Conservation (phyloP, 37 sponge, comb jelly and placozoan species). For the Corticium candelabrum region DNA sequence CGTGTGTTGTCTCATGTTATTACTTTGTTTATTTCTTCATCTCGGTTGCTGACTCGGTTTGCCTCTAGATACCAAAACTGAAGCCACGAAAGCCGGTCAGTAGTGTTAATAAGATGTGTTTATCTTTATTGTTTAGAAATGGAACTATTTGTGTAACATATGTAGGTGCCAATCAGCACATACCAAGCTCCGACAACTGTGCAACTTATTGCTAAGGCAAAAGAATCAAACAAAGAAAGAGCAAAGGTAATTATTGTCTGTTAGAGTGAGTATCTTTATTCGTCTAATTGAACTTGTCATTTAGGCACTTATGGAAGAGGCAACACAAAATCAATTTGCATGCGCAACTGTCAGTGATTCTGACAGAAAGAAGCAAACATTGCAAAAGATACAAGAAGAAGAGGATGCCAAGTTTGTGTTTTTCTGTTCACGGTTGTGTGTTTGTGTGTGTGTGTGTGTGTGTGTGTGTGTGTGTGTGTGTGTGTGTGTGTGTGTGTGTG, state of each 20-base stretch:
- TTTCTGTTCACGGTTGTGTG: not conserved
- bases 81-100: constrained; percentile 50
- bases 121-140: constrained; percentile 5
- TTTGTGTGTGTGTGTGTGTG: no score
- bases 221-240: constrained; percentile 33
- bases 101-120: no score
- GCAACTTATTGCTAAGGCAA: constrained; percentile 24
- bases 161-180: constrained; percentile 58
- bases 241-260: constrained; percentile 39
- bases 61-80: constrained; percentile 51
- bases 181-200: constrained; percentile 44
- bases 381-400: constrained; percentile 43
- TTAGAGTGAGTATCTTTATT: not conserved
- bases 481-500: no score
- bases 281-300: no score
- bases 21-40: no score
- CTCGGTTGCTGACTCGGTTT: no score
- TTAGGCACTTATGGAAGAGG: constrained; percentile 37
- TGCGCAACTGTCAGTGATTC: constrained; percentile 73
- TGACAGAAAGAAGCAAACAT: constrained; percentile 46
- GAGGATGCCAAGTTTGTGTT: constrained; percentile 31
- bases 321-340: constrained; percentile 30
- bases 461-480: no score
- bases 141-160: not conserved
- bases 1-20: no score